Evolutionary conservation across 2,888 invertebrate species (phyloP), one percentile per base, ranked within the genome.

Genomic region (Dryomyza anilis): DNA sequence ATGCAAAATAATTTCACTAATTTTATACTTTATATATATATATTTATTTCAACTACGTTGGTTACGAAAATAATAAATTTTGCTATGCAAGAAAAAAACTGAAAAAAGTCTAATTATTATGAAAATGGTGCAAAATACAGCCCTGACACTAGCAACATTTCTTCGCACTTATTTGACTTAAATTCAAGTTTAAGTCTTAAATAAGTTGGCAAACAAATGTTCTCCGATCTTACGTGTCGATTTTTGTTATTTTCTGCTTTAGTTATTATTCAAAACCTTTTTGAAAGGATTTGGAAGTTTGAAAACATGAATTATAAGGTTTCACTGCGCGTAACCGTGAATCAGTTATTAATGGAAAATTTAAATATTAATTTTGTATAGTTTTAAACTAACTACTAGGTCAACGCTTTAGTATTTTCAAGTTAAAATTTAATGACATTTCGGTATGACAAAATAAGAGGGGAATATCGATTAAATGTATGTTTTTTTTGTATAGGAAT

Each of bases 161-260:
- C 71, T 77, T 80, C 77, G 78, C 76, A 61, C 29, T 46, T 61
- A 61, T 59, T 59, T 59, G 48, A 58, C 25, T 3, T 46, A 12
- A n/a, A n/a, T n/a, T n/a, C n/a, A n/a, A n/a, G n/a, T n/a, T n/a
- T n/a, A n/a, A n/a, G n/a, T 27, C 5, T 53, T 61, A 29, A 53
- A 61, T 52, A 43, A 43, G 21, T 29, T 43, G 52, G 74, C 78
- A 78, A 80, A 80, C 76, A 79, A 79, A 78, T 78, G 78, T 73
- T 73, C 76, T 75, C 78, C 79, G 76, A 74, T 79, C 77, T 78
- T 80, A 79, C 79, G 79, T 79, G 79, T 79, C 79, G 79, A 80
- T 77, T 79, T 79, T 77, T 76, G 61, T 53, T 61, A 29, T 50
- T 60, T 33, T n/a, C 27, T 52, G n/a, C 27, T 25, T 14, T 5